Conservation (phyloP, 35 echinoderm and acorn worm genomes). For the Heliocidaris erythrogramma region DNA sequence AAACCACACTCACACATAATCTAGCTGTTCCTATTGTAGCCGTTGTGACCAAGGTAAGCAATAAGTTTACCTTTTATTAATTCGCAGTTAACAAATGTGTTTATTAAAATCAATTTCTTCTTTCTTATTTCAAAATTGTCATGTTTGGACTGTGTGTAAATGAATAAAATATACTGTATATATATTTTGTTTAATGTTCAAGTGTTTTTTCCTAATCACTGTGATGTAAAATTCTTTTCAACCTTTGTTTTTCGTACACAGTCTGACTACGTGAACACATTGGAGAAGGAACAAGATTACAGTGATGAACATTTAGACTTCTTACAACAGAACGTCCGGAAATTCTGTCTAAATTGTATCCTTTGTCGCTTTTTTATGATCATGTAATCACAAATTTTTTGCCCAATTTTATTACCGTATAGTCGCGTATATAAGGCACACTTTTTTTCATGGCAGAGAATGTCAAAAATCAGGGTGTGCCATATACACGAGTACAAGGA, state of each 20-base stretch:
- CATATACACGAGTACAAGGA: too few species aligned
- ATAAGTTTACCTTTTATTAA: too few species aligned
- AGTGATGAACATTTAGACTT: conserved; percentile 97
- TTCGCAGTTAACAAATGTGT: too few species aligned
- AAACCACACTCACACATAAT: conserved; percentile 97
- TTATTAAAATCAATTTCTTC: too few species aligned
- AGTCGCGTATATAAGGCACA: background rate
- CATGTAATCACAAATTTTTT: background rate
- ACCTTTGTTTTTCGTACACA: conserved; percentile 47
- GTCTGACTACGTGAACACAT: conserved; percentile 85
- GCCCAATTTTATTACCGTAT: too few species aligned
- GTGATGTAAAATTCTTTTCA: background rate
- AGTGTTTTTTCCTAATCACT: too few species aligned
- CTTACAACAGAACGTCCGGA: conserved; percentile 96
- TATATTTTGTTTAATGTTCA: too few species aligned
- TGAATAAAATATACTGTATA: too few species aligned
- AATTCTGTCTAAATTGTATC: conserved; percentile 99
- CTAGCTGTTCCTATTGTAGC: conserved; percentile 87
- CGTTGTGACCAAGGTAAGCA: conserved; percentile 93
- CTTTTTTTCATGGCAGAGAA: background rate
- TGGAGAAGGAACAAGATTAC: conserved; percentile 96
- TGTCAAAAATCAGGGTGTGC: too few species aligned
- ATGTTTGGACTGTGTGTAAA: too few species aligned
- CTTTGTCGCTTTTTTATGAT: conserved; percentile 47
- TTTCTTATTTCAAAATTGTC: too few species aligned